phyloP scores from a whole-genome alignment of 2,113 vertebrate genomes.

The Climacteris rufus region DNA sequence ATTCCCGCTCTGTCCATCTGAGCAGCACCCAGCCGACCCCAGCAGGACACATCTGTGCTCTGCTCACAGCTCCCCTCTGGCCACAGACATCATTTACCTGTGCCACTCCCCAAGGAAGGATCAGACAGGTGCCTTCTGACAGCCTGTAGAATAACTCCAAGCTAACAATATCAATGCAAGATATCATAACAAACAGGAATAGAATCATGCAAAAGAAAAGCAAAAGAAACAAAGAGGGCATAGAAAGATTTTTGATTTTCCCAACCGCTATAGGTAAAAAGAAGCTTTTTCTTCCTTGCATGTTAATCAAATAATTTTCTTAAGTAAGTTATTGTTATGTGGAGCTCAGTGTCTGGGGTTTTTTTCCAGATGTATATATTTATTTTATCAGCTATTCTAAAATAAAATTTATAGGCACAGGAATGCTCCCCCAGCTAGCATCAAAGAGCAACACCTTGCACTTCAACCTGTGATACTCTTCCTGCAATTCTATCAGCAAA shows the following conservation, averaged over 20 bases:
- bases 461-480: neutral
- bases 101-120: neutral
- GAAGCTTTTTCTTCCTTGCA: neutral
- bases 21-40: neutral
- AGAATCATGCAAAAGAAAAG: neutral
- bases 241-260: neutral
- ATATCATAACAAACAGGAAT: neutral
- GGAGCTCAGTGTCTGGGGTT: neutral
- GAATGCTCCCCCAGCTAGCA: neutral
- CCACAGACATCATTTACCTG: neutral
- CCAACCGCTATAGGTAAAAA: neutral
- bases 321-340: neutral
- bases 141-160: neutral
- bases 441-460: neutral
- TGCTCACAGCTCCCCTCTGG: neutral
- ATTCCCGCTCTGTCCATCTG: fast-evolving
- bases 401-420: neutral
- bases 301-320: neutral
- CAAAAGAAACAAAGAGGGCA: neutral
- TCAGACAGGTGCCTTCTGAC: neutral
- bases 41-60: neutral
- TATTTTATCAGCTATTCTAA: neutral
- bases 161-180: neutral
- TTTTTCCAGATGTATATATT: neutral
- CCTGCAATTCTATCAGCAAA: neutral